Percentiles rank a stretch among this genome's conserved stretches.
phyloP scores from a whole-genome alignment of 2,113 vertebrate genomes.

The Aspidoscelis tigris region DNA sequence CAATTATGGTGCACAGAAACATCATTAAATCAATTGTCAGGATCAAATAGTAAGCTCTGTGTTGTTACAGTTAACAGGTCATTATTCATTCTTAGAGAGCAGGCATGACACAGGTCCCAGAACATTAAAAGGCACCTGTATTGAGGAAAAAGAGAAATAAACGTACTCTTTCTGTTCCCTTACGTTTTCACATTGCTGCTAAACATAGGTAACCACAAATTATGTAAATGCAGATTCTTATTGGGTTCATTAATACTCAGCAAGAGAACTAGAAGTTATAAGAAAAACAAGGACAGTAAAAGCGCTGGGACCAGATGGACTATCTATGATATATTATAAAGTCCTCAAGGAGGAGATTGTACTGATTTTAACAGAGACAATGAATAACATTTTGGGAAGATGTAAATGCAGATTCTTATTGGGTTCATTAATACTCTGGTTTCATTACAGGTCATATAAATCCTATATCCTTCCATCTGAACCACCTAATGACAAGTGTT shows the following conservation, averaged over 20 bases:
- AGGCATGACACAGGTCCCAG: background rate
- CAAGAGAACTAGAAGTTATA: no score
- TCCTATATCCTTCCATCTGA: background rate
- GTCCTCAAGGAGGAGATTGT: no score
- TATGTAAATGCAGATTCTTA: no score
- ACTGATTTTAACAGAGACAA: no score
- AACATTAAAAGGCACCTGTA: background rate
- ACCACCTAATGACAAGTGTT: background rate
- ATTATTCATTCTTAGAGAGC: constrained; percentile 6
- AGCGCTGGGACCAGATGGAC: no score
- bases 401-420: background rate
- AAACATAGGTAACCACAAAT: background rate
- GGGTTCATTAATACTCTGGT: background rate
- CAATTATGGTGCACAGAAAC: constrained; percentile 18
- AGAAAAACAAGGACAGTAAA: no score
- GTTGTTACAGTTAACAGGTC: background rate
- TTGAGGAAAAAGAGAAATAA: background rate
- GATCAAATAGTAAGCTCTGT: background rate
- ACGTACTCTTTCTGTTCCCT: background rate
- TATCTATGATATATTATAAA: no score
- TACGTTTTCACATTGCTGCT: background rate
- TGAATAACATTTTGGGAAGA: no score
- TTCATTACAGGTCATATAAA: no score
- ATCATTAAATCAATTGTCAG: constrained; percentile 28
- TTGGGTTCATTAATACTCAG: background rate